These are phyloP conservation scores for Drosophila persimilis DNA, from an alignment of 1,140 invertebrate species.

Conservation along the genomic window DNA sequence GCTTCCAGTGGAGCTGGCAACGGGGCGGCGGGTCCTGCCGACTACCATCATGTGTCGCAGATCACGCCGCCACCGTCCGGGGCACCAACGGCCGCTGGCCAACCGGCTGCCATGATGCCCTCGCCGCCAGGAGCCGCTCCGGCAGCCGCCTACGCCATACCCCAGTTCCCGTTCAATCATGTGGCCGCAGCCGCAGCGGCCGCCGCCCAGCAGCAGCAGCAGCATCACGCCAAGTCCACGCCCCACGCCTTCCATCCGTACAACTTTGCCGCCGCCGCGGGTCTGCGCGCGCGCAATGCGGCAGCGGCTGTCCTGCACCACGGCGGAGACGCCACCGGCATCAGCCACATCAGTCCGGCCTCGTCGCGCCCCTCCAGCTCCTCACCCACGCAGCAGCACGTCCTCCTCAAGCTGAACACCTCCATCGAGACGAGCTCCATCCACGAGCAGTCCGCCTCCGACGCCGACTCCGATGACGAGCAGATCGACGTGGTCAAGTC, in stretches of 20 bases:
- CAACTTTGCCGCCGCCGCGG: slow-evolving; percentile 76
- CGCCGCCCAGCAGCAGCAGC: slow-evolving; percentile 76
- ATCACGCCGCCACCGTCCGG: slow-evolving; percentile 52
- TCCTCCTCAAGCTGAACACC: slow-evolving; percentile 84
- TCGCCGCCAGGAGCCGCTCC: slow-evolving; percentile 81
- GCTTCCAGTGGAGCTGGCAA: neutral
- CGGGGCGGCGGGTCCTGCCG: slow-evolving; percentile 54
- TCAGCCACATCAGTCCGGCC: slow-evolving; percentile 83
- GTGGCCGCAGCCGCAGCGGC: slow-evolving; percentile 83
- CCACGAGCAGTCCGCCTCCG: slow-evolving; percentile 86
- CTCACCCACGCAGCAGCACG: slow-evolving; percentile 84
- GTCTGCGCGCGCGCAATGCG: slow-evolving; percentile 74
- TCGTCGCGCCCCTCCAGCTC: slow-evolving; percentile 84
- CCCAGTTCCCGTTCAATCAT: slow-evolving; percentile 84
- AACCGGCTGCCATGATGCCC: slow-evolving; percentile 73
- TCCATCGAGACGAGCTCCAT: slow-evolving; percentile 86
- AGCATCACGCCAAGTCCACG: slow-evolving; percentile 45
- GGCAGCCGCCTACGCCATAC: slow-evolving; percentile 79
- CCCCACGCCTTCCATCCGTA: slow-evolving; percentile 81
- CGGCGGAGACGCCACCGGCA: slow-evolving; percentile 21
- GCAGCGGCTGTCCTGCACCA: slow-evolving; percentile 57
- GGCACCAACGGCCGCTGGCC: slow-evolving; percentile 36
- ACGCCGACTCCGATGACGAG: slow-evolving; percentile 87
- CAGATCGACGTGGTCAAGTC: slow-evolving; percentile 90
- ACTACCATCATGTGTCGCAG: slow-evolving; percentile 34